Evolutionary conservation across 1,140 invertebrate genomes (phyloP).

Genomic region (Wasmannia auropunctata): DNA sequence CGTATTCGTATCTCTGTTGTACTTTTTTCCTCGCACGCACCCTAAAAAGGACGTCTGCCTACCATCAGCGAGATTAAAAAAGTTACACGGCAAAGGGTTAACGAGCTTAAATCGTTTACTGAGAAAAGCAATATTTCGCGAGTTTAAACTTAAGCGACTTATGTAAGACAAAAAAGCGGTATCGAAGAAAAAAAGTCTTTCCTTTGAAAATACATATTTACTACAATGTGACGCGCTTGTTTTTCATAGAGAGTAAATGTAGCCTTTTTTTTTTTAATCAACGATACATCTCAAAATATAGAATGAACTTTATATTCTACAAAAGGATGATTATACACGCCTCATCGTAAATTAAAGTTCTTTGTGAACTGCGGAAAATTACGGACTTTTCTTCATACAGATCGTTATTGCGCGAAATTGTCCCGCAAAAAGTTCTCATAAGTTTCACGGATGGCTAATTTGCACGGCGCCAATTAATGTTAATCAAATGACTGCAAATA

Average conservation of each 20-base stretch:
- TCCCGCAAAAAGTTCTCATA: neutral
- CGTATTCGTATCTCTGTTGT: neutral
- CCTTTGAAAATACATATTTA: slow-evolving; percentile 33
- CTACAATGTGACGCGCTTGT: neutral
- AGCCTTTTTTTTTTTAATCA: neutral
- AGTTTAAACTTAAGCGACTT: slow-evolving; percentile 31
- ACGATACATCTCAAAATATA: neutral
- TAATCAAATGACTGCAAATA: neutral
- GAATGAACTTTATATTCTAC: neutral
- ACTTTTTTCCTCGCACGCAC: slow-evolving; percentile 10
- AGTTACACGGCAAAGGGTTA: slow-evolving; percentile 44
- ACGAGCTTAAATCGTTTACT: slow-evolving; percentile 46
- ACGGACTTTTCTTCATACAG: neutral
- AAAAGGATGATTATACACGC: neutral
- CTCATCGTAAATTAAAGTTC: slow-evolving; percentile 30
- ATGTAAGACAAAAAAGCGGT: slow-evolving; percentile 11
- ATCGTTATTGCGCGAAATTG: slow-evolving; percentile 20
- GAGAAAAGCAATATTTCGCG: slow-evolving; percentile 34
- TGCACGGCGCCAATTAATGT: neutral
- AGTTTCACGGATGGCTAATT: slow-evolving; percentile 12
- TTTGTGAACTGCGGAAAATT: neutral
- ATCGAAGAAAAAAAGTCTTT: neutral
- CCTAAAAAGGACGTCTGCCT: neutral
- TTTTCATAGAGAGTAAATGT: neutral
- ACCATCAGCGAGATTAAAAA: slow-evolving; percentile 48